Evolutionary conservation across 2,888 invertebrate species (phyloP).

Genomic region (Drosophila hawaiiensis): DNA sequence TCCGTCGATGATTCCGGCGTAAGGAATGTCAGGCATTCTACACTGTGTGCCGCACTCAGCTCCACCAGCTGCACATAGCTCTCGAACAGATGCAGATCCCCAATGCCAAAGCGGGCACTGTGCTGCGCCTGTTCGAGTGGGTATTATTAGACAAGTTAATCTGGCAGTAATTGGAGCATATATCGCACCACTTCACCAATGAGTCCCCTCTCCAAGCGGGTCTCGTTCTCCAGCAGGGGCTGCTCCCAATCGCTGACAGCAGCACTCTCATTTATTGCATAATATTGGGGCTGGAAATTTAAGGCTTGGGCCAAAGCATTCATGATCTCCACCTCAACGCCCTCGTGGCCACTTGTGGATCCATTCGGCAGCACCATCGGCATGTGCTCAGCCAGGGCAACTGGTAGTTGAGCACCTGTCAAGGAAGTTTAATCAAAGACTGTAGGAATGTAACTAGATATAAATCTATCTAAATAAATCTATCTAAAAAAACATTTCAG

Average conservation of each 20-base stretch:
- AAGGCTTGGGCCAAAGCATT: conserved; percentile 89
- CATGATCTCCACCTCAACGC: conserved; percentile 83
- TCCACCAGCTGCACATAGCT: conserved; percentile 90
- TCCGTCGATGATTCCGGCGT: conserved; percentile 93
- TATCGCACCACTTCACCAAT: conserved; percentile 89
- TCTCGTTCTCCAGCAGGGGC: conserved; percentile 87
- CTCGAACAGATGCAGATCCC: conserved; percentile 91
- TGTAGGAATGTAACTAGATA: background rate
- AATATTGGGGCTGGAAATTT: conserved; percentile 90
- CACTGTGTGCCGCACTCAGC: conserved; percentile 91
- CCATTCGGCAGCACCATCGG: conserved; percentile 80
- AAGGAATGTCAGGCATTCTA: conserved; percentile 93
- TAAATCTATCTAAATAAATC: background rate
- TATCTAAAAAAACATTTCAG: fast-evolving
- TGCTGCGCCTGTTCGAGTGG: conserved; percentile 85
- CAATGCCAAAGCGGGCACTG: conserved; percentile 90
- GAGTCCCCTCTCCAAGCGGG: conserved; percentile 88
- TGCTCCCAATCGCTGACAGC: conserved; percentile 86
- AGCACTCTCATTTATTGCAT: conserved; percentile 88
- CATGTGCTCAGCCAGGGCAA: conserved; percentile 78
- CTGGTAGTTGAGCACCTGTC: conserved; percentile 74
- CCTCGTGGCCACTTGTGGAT: conserved; percentile 57
- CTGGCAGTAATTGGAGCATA: background rate
- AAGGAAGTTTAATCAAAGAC: too few species aligned
- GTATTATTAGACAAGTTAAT: background rate